Percentiles rank a stretch among this genome's conserved stretches.
These are phyloP conservation scores for Bombyx huttoni DNA, from an alignment of 2,888 invertebrate species.

Conservation along the genomic window DNA sequence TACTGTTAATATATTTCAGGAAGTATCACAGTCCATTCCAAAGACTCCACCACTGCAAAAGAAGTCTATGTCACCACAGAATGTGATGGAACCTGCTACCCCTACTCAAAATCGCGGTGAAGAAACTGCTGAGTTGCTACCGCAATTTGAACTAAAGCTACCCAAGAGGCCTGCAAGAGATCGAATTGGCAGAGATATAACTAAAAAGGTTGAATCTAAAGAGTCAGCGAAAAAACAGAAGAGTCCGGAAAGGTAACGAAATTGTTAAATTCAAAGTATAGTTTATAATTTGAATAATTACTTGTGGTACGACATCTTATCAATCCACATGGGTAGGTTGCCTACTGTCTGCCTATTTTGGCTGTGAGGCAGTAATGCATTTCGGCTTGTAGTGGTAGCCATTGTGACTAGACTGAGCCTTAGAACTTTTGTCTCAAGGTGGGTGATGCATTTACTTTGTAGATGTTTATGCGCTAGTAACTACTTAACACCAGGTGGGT, in stretches of 20 bases:
- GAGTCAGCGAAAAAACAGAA: slow-evolving; percentile 22
- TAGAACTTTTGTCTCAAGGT: too few relatives aligned
- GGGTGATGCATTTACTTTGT: too few relatives aligned
- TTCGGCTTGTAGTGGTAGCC: too few relatives aligned
- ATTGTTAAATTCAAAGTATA: neutral
- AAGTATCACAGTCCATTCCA: slow-evolving; percentile 38
- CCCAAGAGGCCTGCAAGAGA: slow-evolving; percentile 63
- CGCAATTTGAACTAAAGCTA: slow-evolving; percentile 60
- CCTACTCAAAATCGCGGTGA: slow-evolving; percentile 16
- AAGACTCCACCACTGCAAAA: slow-evolving; percentile 30
- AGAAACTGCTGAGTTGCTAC: slow-evolving; percentile 31
- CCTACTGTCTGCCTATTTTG: too few relatives aligned
- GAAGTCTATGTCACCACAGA: slow-evolving; percentile 16
- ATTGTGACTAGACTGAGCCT: too few relatives aligned
- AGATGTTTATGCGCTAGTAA: too few relatives aligned
- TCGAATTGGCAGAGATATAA: slow-evolving; percentile 42
- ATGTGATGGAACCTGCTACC: slow-evolving; percentile 7
- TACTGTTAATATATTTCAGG: slow-evolving; percentile 26
- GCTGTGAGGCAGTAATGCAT: too few relatives aligned
- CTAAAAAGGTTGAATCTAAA: slow-evolving; percentile 28
- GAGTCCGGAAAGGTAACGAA: slow-evolving; percentile 57
- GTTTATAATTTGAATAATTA: too few relatives aligned
- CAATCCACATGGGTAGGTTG: too few relatives aligned
- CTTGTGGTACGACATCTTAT: too few relatives aligned
- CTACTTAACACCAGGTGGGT: too few relatives aligned